Evolutionary conservation across 1,140 invertebrate genomes (phyloP).

Genomic region (Lepidurus couesii): DNA sequence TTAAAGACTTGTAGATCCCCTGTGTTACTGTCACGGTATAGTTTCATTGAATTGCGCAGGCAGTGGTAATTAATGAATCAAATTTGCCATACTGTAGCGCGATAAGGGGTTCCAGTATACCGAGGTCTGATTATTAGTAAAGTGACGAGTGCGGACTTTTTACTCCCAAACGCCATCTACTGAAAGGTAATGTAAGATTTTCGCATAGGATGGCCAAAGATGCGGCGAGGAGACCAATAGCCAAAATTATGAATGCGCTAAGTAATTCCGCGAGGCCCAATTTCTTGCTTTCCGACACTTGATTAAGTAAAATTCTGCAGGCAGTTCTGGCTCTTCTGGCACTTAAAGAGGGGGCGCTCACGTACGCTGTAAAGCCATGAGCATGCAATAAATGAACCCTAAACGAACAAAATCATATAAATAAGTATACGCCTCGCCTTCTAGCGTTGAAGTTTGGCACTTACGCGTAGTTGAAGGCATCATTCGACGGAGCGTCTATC

Average conservation of each 20-base stretch:
- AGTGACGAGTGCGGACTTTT: too few relatives aligned
- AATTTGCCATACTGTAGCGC: too few relatives aligned
- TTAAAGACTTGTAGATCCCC: too few relatives aligned
- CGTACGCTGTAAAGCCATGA: neutral
- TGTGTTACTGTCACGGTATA: too few relatives aligned
- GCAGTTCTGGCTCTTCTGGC: neutral
- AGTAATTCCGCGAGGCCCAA: neutral
- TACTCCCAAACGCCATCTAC: too few relatives aligned
- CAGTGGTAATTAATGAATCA: too few relatives aligned
- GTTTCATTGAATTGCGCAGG: too few relatives aligned
- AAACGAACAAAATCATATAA: neutral
- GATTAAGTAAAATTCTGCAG: neutral
- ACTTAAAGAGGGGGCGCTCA: neutral
- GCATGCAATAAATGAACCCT: neutral
- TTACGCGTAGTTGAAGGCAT: neutral
- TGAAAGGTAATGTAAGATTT: neutral
- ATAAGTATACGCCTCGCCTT: neutral
- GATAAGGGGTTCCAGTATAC: too few relatives aligned
- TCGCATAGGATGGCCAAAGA: neutral
- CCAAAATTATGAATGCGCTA: neutral
- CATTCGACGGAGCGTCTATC: neutral
- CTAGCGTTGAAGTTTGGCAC: neutral
- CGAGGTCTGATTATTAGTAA: too few relatives aligned
- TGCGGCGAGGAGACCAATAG: neutral
- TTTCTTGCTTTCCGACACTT: neutral